Conservation (phyloP, 2,113 vertebrate species). For the Salvator merianae region DNA sequence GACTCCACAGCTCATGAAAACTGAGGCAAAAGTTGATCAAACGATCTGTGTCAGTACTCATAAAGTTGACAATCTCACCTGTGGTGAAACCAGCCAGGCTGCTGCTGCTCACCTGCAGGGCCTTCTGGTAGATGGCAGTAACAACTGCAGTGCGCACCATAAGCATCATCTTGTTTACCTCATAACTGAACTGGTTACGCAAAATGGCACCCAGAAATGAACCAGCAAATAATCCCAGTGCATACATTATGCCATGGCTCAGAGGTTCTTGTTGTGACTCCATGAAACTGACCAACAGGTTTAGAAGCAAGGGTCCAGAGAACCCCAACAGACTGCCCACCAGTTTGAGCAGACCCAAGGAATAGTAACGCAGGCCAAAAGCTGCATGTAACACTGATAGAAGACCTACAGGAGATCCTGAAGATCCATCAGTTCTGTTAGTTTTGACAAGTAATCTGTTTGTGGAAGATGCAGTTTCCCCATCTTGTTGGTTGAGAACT, state of each 20-base stretch:
- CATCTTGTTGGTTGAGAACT: conserved; percentile 34
- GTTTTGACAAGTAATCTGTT: conserved; percentile 48
- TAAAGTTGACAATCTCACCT: conserved; percentile 91
- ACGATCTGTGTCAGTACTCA: conserved; percentile 89
- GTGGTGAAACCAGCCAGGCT: conserved; percentile 75
- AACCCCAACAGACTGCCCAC: conserved; percentile 80
- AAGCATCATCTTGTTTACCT: conserved; percentile 83
- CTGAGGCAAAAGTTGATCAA: conserved; percentile 88
- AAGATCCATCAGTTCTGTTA: accelerated
- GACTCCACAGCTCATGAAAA: conserved; percentile 94
- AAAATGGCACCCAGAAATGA: conserved; percentile 82
- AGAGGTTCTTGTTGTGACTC: conserved; percentile 83
- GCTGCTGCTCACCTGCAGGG: conserved; percentile 78
- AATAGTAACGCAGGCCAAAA: conserved; percentile 84
- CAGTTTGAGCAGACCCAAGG: conserved; percentile 86
- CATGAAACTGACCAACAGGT: conserved; percentile 87
- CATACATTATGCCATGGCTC: conserved; percentile 82
- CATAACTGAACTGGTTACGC: conserved; percentile 84
- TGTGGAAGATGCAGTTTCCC: conserved; percentile 46
- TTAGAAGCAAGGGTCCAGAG: conserved; percentile 88
- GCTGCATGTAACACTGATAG: conserved; percentile 80
- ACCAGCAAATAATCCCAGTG: conserved; percentile 83
- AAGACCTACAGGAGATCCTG: conserved; percentile 56
- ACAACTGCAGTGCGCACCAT: conserved; percentile 82
- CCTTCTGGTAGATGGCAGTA: conserved; percentile 86